Conservation (phyloP, 1,140 invertebrate genomes). For the Lasioglossum albipes region DNA sequence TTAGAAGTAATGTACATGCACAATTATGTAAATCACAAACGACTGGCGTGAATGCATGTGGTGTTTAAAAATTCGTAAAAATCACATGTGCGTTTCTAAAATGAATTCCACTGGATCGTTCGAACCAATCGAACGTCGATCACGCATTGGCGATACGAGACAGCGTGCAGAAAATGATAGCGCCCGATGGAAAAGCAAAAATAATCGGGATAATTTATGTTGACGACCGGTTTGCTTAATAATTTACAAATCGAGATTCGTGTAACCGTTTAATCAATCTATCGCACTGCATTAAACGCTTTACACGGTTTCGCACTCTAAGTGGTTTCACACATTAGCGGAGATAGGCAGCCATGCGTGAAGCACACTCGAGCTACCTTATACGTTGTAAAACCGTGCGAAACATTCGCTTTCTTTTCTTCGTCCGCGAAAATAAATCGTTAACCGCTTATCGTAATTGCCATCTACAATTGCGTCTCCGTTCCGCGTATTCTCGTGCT, state of each 20-base stretch:
- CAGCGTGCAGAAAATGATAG: no score
- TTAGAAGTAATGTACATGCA: no score
- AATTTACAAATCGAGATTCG: conserved; percentile 37
- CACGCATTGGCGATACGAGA: no score
- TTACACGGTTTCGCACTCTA: conserved; percentile 68
- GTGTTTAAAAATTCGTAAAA: no score
- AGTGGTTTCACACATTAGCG: conserved; percentile 38
- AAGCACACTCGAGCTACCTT: conserved; percentile 25
- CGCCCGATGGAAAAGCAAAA: neutral
- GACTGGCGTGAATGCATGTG: no score
- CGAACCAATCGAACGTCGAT: no score
- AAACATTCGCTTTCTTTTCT: conserved; percentile 12
- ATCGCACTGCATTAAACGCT: conserved; percentile 52
- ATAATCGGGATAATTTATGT: neutral
- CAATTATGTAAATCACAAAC: no score
- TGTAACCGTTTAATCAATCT: conserved; percentile 20
- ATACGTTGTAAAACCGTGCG: conserved; percentile 25
- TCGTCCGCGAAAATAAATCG: neutral
- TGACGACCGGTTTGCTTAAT: conserved; percentile 43
- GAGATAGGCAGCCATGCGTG: conserved; percentile 27
- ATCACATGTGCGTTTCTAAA: no score
- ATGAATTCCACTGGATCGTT: no score
- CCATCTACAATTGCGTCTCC: neutral
- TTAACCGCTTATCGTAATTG: neutral
- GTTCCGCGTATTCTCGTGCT: neutral